Evolutionary conservation across 2,888 invertebrate genomes (phyloP).

Genomic region (Latrodectus hesperus): DNA sequence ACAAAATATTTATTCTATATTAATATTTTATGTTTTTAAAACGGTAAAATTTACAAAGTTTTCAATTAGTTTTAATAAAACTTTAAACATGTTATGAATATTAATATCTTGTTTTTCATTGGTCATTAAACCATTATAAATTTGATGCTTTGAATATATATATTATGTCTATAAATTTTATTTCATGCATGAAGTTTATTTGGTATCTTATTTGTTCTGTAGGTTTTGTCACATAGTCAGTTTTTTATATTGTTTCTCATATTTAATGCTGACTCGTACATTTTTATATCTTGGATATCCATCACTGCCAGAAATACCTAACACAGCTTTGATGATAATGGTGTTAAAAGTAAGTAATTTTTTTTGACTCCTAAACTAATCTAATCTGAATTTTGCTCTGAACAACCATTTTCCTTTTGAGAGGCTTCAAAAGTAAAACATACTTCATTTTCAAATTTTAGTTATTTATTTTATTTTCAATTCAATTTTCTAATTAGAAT

Average conservation of each 20-base stretch:
- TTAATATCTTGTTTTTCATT: neutral
- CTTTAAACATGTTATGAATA: no score
- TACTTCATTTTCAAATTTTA: no score
- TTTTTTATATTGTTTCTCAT: conserved; percentile 89
- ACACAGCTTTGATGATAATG: conserved; percentile 93
- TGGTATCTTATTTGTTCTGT: conserved; percentile 69
- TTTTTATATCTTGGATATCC: conserved; percentile 86
- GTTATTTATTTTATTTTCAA: no score
- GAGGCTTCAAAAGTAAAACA: no score
- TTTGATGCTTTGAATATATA: neutral
- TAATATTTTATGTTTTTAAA: no score
- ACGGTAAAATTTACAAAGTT: no score
- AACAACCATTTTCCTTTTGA: no score
- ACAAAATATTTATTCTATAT: no score
- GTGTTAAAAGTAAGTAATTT: conserved; percentile 84
- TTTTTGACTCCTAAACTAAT: neutral
- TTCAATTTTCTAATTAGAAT: no score
- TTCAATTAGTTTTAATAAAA: no score
- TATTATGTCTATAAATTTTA: neutral
- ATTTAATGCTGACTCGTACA: conserved; percentile 89
- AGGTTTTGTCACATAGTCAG: conserved; percentile 86
- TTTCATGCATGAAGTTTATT: neutral
- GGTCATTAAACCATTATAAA: neutral
- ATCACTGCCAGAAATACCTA: conserved; percentile 86
- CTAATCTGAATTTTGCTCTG: no score